phyloP scores from a whole-genome alignment of 1,140 invertebrate genomes.

The Camponotus pennsylvanicus region DNA sequence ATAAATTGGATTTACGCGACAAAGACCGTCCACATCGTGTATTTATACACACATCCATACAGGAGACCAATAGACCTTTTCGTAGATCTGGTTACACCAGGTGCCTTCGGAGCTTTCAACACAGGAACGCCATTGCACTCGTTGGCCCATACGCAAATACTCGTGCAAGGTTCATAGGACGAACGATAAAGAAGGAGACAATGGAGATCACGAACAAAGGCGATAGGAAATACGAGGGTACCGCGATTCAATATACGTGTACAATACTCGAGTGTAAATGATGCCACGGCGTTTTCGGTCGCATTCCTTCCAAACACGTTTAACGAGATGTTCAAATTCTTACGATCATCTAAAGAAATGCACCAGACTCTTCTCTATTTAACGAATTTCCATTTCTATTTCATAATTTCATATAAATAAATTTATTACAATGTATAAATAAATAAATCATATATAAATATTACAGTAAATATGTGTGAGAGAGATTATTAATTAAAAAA shows the following conservation, averaged over 20 bases:
- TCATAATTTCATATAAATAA: not conserved
- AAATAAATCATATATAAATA: not conserved
- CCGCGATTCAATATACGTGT: conserved; percentile 35
- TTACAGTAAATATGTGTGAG: not conserved
- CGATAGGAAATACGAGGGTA: conserved; percentile 68
- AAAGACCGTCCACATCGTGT: conserved; percentile 10
- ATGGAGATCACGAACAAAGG: conserved; percentile 69
- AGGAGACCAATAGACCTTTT: conserved; percentile 37
- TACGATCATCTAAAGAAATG: not conserved
- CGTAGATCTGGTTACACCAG: conserved; percentile 66
- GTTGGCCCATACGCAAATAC: conserved; percentile 63
- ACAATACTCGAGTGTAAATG: conserved; percentile 37
- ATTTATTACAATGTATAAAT: not conserved
- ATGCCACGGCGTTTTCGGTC: conserved; percentile 48
- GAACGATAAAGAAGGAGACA: conserved; percentile 54
- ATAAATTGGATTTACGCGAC: conserved; percentile 50
- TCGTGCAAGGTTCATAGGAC: conserved; percentile 62
- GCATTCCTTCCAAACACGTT: conserved; percentile 32
- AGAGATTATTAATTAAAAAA: not conserved
- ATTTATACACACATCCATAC: no score
- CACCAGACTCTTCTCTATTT: not conserved
- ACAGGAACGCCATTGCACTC: conserved; percentile 62
- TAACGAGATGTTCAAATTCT: conserved; percentile 33
- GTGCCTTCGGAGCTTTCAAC: conserved; percentile 50
- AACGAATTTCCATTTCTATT: not conserved